Conservation (phyloP, 2,888 invertebrate species). For the Patella ulyssiponensis region DNA sequence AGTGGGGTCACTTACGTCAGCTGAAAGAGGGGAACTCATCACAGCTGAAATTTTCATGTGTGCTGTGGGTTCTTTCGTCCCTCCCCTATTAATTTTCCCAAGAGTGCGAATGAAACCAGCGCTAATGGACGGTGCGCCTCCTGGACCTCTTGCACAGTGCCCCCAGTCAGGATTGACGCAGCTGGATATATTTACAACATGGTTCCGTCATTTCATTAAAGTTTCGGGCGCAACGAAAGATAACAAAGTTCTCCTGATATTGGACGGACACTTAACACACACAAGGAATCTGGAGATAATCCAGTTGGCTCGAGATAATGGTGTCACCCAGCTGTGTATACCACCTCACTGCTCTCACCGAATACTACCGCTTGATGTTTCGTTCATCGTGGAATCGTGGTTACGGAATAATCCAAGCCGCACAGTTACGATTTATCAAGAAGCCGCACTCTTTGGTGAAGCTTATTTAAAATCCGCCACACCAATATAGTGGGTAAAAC, state of each 20-base stretch:
- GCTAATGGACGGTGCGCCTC: not conserved
- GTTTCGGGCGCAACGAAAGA: not conserved
- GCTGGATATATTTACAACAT: not conserved
- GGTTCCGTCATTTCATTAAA: constrained; percentile 1
- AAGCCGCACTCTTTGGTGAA: no score
- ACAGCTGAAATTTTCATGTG: constrained; percentile 23
- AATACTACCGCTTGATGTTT: not conserved
- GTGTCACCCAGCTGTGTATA: not conserved
- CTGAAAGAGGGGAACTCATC: constrained; percentile 27
- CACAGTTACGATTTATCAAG: no score
- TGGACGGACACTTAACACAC: not conserved
- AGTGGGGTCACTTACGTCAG: constrained; percentile 26
- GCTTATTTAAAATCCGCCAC: no score
- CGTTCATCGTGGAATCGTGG: not conserved
- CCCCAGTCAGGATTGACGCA: not conserved
- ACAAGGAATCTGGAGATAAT: not conserved
- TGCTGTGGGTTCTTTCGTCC: constrained; percentile 29
- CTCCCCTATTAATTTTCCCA: constrained; percentile 5
- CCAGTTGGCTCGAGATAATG: not conserved
- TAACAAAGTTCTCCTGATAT: not conserved
- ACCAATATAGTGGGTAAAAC: no score
- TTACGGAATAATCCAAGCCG: not conserved
- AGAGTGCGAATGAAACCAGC: not conserved
- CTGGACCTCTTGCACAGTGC: not conserved
- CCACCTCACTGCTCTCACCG: not conserved